A percentile compares a stretch with the other conserved stretches of the same genome.
Evolutionary conservation across 2,113 vertebrate species (phyloP).

Genomic region (Pygoscelis antarcticus): DNA sequence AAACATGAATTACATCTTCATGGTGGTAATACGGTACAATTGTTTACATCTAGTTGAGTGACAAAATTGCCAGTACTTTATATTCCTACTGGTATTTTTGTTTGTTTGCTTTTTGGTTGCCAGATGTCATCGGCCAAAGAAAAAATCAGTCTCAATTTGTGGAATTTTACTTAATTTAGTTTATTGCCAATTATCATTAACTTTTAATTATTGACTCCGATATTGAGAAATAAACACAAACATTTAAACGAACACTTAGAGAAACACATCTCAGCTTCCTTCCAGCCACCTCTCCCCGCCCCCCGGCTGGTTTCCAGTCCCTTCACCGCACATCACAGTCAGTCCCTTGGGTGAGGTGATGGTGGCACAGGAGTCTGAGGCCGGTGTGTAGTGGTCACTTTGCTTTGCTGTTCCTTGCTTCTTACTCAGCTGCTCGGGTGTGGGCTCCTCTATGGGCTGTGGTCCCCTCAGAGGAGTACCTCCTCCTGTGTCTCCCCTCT

Average conservation of each 20-base stretch:
- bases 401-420: not conserved
- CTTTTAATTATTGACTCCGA: not conserved
- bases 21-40: not conserved
- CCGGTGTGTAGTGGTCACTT: not conserved
- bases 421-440: fast-evolving
- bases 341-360: not conserved
- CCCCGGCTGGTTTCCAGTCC: not conserved
- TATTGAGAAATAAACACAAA: not conserved
- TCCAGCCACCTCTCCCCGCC: not conserved
- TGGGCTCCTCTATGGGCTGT: not conserved
- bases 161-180: not conserved
- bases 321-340: fast-evolving
- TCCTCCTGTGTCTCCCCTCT: not conserved
- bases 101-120: not conserved
- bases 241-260: not conserved
- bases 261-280: not conserved
- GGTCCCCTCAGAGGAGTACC: not conserved
- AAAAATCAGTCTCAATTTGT: not conserved
- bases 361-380: not conserved
- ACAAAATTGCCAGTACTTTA: not conserved
- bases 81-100: not conserved
- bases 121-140: not conserved
- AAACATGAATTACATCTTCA: not conserved
- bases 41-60: not conserved
- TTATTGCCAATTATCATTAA: not conserved